These are phyloP conservation scores for Sebastiscus albofasciatus DNA, from an alignment of 2,797 vertebrate genomes.

Conservation along the genomic window DNA sequence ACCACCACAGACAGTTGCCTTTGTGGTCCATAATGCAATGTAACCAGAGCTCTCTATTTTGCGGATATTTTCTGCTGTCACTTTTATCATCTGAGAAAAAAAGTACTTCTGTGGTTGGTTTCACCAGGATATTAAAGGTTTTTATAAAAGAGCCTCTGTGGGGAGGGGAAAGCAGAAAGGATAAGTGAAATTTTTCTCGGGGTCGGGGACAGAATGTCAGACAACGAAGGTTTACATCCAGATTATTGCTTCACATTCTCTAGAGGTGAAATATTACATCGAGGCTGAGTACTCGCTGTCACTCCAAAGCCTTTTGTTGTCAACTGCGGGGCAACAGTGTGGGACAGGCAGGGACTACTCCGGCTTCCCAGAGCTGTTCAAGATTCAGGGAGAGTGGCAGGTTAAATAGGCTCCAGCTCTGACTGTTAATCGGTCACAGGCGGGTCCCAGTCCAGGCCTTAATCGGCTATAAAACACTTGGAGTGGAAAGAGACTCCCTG, in stretches of 20 bases:
- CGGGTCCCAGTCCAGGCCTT: constrained; percentile 5
- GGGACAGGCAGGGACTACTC: not conserved
- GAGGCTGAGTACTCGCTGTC: constrained; percentile 15
- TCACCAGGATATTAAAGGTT: constrained; percentile 23
- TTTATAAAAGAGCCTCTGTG: not conserved
- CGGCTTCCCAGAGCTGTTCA: constrained; percentile 7
- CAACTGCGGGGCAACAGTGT: not conserved
- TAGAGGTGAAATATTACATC: constrained; percentile 29
- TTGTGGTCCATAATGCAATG: not conserved
- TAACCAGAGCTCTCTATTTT: constrained; percentile 6
- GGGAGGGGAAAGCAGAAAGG: not conserved
- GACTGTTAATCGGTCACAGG: constrained; percentile 47
- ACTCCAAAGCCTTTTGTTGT: constrained; percentile 32
- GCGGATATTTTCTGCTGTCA: not conserved
- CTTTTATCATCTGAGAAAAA: constrained; percentile 4
- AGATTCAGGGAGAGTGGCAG: constrained; percentile 29
- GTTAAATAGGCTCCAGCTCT: constrained; percentile 25
- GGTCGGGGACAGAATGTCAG: constrained; percentile 16
- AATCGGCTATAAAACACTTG: constrained; percentile 21
- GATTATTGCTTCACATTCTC: constrained; percentile 43
- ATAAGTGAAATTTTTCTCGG: constrained; percentile 20
- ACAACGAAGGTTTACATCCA: constrained; percentile 40
- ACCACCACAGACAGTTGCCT: not conserved
- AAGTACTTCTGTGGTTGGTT: not conserved
- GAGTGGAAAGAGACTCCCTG: constrained; percentile 14